Conservation (phyloP, 1,140 invertebrate genomes). For the Belonocnema kinseyi region DNA sequence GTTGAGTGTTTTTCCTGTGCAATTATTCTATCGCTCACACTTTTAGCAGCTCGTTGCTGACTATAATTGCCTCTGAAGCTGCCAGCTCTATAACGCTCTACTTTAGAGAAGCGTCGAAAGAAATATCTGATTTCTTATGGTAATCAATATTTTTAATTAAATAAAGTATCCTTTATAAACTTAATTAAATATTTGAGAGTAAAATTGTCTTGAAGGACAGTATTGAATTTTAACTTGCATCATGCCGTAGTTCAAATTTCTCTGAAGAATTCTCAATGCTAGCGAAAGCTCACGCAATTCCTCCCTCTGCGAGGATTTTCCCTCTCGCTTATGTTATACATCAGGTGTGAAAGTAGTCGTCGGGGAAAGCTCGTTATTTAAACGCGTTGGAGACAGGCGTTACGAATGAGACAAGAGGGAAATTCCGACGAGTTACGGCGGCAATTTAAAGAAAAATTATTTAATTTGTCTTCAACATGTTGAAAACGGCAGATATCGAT, state of each 20-base stretch:
- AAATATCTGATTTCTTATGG: neutral
- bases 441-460: conserved; percentile 52
- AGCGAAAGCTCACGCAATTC: neutral
- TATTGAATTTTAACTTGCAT: too few relatives aligned
- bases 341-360: conserved; percentile 43
- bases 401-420: conserved; percentile 54
- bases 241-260: neutral
- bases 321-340: conserved; percentile 34
- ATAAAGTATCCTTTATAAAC: conserved; percentile 34
- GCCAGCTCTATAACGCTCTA: conserved; percentile 44
- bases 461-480: conserved; percentile 40
- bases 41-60: conserved; percentile 37
- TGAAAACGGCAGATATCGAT: conserved; percentile 35
- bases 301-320: conserved; percentile 37
- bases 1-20: conserved; percentile 43
- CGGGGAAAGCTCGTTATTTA: conserved; percentile 49
- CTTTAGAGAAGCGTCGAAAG: conserved; percentile 35
- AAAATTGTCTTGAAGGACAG: too few relatives aligned
- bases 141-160: conserved; percentile 36
- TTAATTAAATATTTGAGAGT: too few relatives aligned
- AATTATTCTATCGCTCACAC: conserved; percentile 45
- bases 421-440: conserved; percentile 42
- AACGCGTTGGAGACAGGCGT: conserved; percentile 42
- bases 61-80: conserved; percentile 49
- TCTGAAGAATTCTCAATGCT: neutral